Base-by-base conservation (phyloP, 1,140 invertebrate species). In the Drosophila arizonae region DNA sequence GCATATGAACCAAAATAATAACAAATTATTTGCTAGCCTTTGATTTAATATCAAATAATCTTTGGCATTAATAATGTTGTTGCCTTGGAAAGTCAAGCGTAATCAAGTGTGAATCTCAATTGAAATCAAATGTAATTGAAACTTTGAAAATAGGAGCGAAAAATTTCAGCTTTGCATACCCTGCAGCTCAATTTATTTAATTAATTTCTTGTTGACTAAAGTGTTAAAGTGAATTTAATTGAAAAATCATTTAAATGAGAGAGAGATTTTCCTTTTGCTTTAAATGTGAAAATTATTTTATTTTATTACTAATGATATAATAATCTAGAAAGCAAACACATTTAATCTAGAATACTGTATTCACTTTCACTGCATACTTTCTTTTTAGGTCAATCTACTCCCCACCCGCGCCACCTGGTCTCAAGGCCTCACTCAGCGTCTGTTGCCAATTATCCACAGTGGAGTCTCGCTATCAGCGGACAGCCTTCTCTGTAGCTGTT, bases 41-140 rank as follows among this genome's bases (percentile, higher is more conserved):
- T 36, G 36, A 43, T 26, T 39, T 43, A 39, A 57, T 57, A 57
- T 24, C 55, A 41, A 57, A 57, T 57, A 57, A 54, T 36, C n/a
- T 54, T 51, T 54, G 15, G 30, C 30, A 10, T 17, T 54, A 33
- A 11, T 54, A 33, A 36, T 39, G 36, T 5, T 13, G n/a, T 2
- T 54, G 15, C 9, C 48, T 26, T n/a, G 1, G 24, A 13, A 50
- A 11, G n/a, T 17, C n/a, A 46, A 46, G 43, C 2, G 6, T 17
- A 30, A 28, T 8, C 50, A 3, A 51, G 24, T 51, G 50, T n/a
- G 26, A 51, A 15, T 51, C 9, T 6, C n/a, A 51, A 51, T 51
- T 28, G 2, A 51, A 33, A 21, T 50, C 6, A 24, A 50, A 50
- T 50, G 13, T 24, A 50, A 61, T 61, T 61, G 48, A n/a, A 50